Conservation (phyloP, 2,888 invertebrate genomes). For the Platycnemis pennipes region DNA sequence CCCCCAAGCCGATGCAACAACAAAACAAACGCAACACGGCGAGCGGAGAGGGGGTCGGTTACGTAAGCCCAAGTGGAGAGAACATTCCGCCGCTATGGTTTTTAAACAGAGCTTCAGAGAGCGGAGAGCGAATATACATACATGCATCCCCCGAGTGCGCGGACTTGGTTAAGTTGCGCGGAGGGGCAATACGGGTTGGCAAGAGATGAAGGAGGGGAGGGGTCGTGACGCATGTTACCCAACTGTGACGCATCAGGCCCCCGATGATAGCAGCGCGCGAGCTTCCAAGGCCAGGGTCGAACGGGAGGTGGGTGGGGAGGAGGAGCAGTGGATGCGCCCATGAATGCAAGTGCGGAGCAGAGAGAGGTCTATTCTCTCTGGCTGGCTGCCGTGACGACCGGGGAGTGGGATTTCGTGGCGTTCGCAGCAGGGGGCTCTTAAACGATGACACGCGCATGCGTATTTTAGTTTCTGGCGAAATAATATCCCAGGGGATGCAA, state of each 20-base stretch:
- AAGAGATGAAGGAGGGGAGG: background rate
- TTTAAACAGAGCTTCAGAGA: too few relatives aligned
- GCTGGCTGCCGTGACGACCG: background rate
- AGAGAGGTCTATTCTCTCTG: background rate
- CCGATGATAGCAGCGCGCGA: slow-evolving; percentile 13
- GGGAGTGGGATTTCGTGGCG: background rate
- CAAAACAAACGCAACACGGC: background rate
- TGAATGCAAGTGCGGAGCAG: background rate
- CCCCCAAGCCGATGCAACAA: background rate
- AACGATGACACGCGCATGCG: too few relatives aligned
- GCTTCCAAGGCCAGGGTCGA: slow-evolving; percentile 41
- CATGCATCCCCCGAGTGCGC: too few relatives aligned
- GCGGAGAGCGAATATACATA: too few relatives aligned
- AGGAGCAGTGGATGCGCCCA: background rate
- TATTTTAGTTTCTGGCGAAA: too few relatives aligned
- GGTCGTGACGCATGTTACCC: slow-evolving; percentile 46
- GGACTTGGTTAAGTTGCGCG: too few relatives aligned
- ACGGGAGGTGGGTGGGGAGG: background rate
- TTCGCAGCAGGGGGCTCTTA: too few relatives aligned
- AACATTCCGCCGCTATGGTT: background rate
- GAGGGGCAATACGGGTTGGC: background rate
- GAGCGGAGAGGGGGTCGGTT: background rate
- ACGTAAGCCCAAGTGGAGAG: background rate
- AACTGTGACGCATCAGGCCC: slow-evolving; percentile 58
- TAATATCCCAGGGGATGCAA: too few relatives aligned